These are phyloP conservation scores for Guaruba guarouba DNA, from an alignment of 2,113 vertebrate species.

Conservation along the genomic window DNA sequence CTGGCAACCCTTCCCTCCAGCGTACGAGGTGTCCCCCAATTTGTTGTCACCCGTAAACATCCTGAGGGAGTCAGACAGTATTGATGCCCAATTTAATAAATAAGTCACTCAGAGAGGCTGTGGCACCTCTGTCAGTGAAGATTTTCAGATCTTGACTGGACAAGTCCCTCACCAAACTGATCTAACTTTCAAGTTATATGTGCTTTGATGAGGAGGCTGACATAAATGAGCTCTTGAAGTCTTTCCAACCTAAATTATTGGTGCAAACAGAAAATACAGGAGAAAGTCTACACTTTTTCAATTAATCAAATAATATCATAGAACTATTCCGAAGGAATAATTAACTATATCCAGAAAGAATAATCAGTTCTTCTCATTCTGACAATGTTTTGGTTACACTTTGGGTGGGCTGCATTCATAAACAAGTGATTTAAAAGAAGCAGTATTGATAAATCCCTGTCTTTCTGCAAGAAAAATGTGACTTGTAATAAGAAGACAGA, in stretches of 20 bases:
- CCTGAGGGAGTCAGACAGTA: not conserved
- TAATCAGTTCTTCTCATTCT: not conserved
- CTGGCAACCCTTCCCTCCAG: not conserved
- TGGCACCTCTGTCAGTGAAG: not conserved
- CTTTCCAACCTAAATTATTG: not conserved
- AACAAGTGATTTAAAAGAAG: not conserved
- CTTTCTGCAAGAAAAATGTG: not conserved
- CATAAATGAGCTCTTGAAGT: not conserved
- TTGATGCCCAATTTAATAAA: not conserved
- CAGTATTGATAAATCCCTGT: not conserved
- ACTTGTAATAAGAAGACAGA: not conserved
- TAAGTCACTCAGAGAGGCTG: not conserved
- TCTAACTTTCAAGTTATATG: not conserved
- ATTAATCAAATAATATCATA: not conserved
- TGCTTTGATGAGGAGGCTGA: not conserved
- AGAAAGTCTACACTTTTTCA: not conserved
- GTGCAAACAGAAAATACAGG: not conserved
- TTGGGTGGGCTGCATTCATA: not conserved
- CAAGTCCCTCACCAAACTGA: not conserved
- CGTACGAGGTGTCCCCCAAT: not conserved
- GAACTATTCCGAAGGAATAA: not conserved
- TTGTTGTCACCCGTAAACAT: not conserved
- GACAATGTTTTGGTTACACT: not conserved
- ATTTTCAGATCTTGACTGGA: not conserved
- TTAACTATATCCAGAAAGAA: not conserved